Evolutionary conservation across 2,113 vertebrate genomes (phyloP).

Genomic region (Sus scrofa): DNA sequence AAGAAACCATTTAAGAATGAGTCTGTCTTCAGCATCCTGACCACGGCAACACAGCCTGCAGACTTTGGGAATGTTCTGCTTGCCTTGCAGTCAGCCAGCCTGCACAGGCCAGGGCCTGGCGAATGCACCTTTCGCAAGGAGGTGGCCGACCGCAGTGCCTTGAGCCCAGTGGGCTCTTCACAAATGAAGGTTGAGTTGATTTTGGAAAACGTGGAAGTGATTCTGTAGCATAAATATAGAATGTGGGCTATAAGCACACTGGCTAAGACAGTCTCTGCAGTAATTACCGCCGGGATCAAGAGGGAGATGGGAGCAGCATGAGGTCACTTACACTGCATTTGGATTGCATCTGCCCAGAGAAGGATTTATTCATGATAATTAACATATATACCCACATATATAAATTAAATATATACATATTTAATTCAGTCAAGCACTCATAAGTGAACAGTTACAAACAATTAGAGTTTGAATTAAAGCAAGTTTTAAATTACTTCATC

Average conservation of each 20-base stretch:
- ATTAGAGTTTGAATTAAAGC: not conserved
- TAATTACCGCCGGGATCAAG: not conserved
- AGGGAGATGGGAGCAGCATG: not conserved
- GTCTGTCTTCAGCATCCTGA: not conserved
- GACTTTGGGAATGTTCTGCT: not conserved
- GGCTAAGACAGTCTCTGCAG: not conserved
- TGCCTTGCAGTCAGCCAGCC: not conserved
- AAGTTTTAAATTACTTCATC: not conserved
- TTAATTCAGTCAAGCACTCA: not conserved
- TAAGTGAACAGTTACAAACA: not conserved
- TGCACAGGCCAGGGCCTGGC: not conserved
- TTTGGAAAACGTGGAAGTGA: not conserved
- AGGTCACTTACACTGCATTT: not conserved
- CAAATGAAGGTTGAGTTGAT: not conserved
- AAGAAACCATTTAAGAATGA: constrained; percentile 22
- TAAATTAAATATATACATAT: not conserved
- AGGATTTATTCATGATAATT: not conserved
- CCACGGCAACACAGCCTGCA: not conserved
- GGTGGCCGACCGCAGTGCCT: not conserved
- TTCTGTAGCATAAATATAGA: not conserved
- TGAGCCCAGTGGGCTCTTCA: not conserved
- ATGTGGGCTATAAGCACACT: too few species aligned
- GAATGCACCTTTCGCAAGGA: rapidly evolving
- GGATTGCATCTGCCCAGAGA: not conserved
- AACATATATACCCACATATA: not conserved